These are phyloP conservation scores for Sebastes trivittatus DNA, from an alignment of 2,797 vertebrate genomes.

Conservation along the genomic window DNA sequence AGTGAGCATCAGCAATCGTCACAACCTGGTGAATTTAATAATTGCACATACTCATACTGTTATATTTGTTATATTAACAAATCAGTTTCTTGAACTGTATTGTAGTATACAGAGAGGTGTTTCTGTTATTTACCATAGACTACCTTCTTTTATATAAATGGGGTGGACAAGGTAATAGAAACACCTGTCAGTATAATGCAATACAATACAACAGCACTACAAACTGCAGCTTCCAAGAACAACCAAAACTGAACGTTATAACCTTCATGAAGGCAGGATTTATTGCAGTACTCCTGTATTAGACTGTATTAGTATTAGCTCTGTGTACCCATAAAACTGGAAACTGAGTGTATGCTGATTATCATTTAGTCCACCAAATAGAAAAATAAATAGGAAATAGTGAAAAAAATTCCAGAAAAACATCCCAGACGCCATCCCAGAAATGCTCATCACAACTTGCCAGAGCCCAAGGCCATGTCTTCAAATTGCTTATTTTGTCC, in stretches of 20 bases:
- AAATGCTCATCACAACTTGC: neutral
- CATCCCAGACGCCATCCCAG: neutral
- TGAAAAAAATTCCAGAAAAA: neutral
- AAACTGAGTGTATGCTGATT: neutral
- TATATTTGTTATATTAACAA: too few species aligned
- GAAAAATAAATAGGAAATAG: neutral
- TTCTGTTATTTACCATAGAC: neutral
- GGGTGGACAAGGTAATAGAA: neutral
- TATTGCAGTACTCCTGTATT: neutral
- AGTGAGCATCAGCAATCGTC: too few species aligned
- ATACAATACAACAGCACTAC: neutral
- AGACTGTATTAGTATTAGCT: neutral
- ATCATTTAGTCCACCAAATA: neutral
- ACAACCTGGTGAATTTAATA: too few species aligned
- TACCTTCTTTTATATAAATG: neutral
- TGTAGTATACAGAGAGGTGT: neutral
- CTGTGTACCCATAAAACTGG: neutral
- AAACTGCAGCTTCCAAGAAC: neutral
- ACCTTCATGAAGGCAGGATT: neutral
- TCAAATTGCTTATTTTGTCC: neutral
- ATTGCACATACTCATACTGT: too few species aligned
- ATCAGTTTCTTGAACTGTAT: neutral
- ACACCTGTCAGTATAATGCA: neutral
- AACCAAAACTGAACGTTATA: neutral
- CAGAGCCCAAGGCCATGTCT: neutral